Base-by-base conservation (phyloP, 2,888 invertebrate species). In the Amiota mariae region DNA sequence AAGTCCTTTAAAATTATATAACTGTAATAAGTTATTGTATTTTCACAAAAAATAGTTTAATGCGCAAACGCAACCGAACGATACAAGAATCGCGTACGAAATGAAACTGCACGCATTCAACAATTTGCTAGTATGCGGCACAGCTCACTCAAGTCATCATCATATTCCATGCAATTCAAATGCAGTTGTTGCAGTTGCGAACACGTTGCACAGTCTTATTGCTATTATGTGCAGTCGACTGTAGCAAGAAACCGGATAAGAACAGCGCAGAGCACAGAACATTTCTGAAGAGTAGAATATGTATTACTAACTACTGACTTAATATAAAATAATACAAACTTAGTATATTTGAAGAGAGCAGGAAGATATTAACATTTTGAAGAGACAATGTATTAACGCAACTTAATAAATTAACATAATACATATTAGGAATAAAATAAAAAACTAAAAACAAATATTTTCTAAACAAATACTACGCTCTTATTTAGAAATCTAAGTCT, bases 181-280 rank as follows among this genome's bases (percentile, higher is more conserved):
- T 59, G 59, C 59, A 54, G n/a, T 15, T 36, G 46, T n/a, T 49
- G 66, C 48, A 48, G 66, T 13, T 66, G 66, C 63, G 47, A 59
- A 2, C 24, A 12, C 46, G 48, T 48, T 66, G 66, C 47, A 47
- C n/a, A 4, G 6, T 18, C 20, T 18, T 9, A 18, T 18, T 59
- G 59, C 12, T 8, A 18, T 18, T 59, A 12, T 59, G 59, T 11
- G 59, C 61, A 56, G 56, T 18, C 18, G 56, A 56, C 18, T 56
- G 13, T 15, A 56, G 61, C 11, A 20, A 15, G 36, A 63, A 63
- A 63, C 63, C 63, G 63, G 63, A 20, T 20, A 57, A 20, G 18
- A 8, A 4, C 20, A 15, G 36, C 36, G 36, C 36, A 36, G 36
- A 36, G 36, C 36, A 0, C 6, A 36, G 36, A 36, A 36, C 36